phyloP scores from a whole-genome alignment of 2,797 vertebrate species.

The Propithecus perrieri region DNA sequence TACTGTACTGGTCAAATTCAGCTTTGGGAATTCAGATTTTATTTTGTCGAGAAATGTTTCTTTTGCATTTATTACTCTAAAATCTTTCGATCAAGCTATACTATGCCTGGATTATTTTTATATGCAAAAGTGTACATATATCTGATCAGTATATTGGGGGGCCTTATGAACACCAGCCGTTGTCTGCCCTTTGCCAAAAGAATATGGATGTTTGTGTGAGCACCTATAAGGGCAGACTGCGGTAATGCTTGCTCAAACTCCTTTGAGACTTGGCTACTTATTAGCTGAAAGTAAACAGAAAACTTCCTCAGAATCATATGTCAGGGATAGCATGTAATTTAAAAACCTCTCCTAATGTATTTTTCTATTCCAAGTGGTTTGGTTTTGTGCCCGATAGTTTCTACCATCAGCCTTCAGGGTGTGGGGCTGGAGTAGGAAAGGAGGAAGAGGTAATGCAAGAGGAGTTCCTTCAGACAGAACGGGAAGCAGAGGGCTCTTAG shows the following conservation, averaged over 20 bases:
- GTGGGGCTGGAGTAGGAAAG: not conserved
- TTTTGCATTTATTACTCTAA: conserved; percentile 39
- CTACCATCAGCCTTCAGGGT: not conserved
- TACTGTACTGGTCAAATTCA: conserved; percentile 14
- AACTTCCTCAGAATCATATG: not conserved
- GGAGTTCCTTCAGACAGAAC: not conserved
- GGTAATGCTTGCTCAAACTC: not conserved
- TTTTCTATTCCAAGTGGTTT: conserved; percentile 16
- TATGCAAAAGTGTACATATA: not conserved
- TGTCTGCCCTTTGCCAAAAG: not conserved
- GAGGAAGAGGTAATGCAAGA: not conserved
- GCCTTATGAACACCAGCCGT: not conserved
- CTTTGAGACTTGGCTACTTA: not conserved
- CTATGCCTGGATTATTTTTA: not conserved
- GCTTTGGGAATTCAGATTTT: conserved; percentile 34
- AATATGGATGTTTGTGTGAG: not conserved
- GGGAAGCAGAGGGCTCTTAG: not conserved
- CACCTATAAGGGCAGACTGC: not conserved
- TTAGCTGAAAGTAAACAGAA: not conserved
- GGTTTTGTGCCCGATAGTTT: not conserved
- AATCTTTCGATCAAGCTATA: not conserved
- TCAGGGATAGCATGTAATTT: not conserved
- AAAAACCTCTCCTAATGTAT: not conserved
- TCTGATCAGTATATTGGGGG: not conserved
- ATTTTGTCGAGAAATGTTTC: conserved; percentile 24